Evolutionary conservation across 2,888 invertebrate genomes (phyloP).

Genomic region (Orchestes rusci): DNA sequence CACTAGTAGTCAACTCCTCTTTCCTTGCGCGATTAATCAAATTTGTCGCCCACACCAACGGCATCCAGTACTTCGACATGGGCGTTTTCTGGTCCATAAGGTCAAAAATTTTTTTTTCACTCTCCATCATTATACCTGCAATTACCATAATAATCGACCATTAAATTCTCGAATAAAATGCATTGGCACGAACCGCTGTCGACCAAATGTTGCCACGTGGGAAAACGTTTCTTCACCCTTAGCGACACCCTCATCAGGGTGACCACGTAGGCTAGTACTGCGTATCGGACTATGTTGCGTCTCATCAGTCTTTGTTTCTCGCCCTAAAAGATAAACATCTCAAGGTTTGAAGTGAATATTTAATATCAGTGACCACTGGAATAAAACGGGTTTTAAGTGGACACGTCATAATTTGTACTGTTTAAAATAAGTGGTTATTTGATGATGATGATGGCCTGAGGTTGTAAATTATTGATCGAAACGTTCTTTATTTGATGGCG

Average conservation of each 20-base stretch:
- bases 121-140: conserved; percentile 80
- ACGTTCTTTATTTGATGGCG: too few species aligned
- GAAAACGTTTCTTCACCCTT: conserved; percentile 81
- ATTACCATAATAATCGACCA: too few species aligned
- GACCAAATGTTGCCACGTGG: conserved; percentile 83
- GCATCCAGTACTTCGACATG: conserved; percentile 93
- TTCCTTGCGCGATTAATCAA: conserved; percentile 82
- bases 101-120: conserved; percentile 86
- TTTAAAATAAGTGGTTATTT: too few species aligned
- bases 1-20: conserved; percentile 76
- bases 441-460: too few species aligned
- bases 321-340: conserved; percentile 56
- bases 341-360: too few species aligned
- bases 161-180: neutral
- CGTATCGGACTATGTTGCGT: conserved; percentile 83
- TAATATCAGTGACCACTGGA: neutral
- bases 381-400: neutral
- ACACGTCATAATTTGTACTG: too few species aligned
- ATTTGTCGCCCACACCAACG: conserved; percentile 87
- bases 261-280: conserved; percentile 82
- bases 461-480: too few species aligned
- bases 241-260: conserved; percentile 81
- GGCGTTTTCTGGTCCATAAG: conserved; percentile 83
- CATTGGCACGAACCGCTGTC: conserved; percentile 65
- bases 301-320: conserved; percentile 84